Evolutionary conservation across 2,113 vertebrate genomes (phyloP).

Genomic region (Balaeniceps rex): DNA sequence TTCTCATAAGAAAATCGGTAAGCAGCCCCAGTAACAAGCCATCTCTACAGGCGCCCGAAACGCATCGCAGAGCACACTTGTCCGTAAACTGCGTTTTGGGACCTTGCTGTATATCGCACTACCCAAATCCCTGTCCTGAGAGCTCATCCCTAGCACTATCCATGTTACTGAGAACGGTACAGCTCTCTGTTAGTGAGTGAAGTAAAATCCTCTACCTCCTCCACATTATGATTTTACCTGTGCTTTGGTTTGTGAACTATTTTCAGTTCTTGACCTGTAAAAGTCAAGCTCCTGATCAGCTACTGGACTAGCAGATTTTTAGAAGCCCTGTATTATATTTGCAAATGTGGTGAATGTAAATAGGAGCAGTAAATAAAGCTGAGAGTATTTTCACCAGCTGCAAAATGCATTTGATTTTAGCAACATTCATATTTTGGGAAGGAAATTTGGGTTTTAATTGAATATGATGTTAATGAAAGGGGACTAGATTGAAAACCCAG

Average conservation of each 20-base stretch:
- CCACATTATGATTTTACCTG: accelerated
- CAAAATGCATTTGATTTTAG: neutral
- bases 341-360: neutral
- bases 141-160: neutral
- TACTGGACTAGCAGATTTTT: neutral
- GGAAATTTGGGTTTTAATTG: neutral
- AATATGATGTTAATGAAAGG: neutral
- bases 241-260: neutral
- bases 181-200: too few relatives aligned
- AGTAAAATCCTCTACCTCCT: neutral
- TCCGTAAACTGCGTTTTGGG: neutral
- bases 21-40: too few relatives aligned
- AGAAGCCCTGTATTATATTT: neutral
- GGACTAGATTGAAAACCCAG: neutral
- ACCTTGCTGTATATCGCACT: accelerated
- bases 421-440: neutral
- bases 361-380: neutral
- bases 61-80: neutral
- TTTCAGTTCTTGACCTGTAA: neutral
- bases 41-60: neutral
- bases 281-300: neutral
- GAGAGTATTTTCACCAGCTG: neutral
- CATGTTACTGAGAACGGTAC: accelerated
- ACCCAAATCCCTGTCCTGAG: neutral
- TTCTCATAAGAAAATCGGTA: neutral